Conservation (phyloP, 2,888 invertebrate species). For the Thecophora atra region DNA sequence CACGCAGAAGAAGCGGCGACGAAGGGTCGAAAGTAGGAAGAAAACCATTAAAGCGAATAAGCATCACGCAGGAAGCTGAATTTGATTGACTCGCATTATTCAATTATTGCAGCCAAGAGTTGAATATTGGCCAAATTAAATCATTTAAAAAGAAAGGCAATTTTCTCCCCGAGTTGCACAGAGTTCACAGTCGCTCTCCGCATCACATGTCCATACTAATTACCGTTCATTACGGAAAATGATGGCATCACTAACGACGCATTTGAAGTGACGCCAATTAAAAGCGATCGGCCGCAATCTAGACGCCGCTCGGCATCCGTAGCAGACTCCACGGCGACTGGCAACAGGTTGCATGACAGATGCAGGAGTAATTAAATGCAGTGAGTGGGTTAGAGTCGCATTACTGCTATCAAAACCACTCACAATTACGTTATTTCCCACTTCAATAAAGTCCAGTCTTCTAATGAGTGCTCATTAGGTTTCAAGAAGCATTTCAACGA, state of each 20-base stretch:
- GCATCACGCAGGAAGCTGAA: background rate
- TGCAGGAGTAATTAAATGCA: slow-evolving; percentile 9
- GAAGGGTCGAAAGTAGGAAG: background rate
- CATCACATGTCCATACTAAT: slow-evolving; percentile 16
- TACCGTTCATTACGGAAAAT: slow-evolving; percentile 29
- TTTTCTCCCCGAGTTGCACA: background rate
- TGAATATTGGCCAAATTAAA: no score
- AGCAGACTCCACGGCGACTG: background rate
- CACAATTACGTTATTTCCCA: background rate
- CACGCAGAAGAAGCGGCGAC: background rate
- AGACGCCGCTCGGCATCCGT: background rate
- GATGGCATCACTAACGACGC: slow-evolving; percentile 19
- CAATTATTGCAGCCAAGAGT: slow-evolving; percentile 1
- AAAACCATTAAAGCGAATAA: background rate
- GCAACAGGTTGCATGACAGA: background rate
- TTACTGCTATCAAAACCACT: background rate
- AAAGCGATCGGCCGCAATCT: slow-evolving; percentile 1
- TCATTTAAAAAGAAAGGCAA: background rate
- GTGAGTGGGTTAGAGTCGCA: background rate
- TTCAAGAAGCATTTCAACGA: no score
- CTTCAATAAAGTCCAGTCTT: background rate
- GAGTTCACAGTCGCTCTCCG: background rate
- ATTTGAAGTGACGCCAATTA: slow-evolving; percentile 32
- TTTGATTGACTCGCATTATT: slow-evolving; percentile 10
- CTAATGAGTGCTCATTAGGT: background rate